Evolutionary conservation across 1,140 invertebrate species (phyloP).

Genomic region (Diplogasteroides magnus): DNA sequence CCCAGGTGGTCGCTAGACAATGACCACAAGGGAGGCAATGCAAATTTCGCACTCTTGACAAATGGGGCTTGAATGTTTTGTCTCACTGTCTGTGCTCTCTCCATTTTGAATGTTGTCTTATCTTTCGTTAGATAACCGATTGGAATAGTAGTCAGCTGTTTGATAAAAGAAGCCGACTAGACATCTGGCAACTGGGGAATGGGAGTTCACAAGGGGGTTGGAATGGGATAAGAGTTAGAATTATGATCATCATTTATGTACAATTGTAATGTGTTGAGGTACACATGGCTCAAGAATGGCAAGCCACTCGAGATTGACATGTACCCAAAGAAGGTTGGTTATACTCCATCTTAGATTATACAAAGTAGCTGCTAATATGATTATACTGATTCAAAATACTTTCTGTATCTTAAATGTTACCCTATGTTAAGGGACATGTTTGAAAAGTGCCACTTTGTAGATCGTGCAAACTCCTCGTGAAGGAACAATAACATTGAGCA

Average conservation of each 20-base stretch:
- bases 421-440: neutral
- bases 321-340: slow-evolving; percentile 74
- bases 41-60: no score
- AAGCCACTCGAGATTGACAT: slow-evolving; percentile 79
- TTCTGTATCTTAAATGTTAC: neutral
- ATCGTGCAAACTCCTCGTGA: slow-evolving; percentile 79
- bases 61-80: no score
- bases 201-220: neutral
- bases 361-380: neutral
- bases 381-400: neutral
- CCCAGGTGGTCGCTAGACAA: no score
- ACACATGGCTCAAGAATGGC: slow-evolving; percentile 92
- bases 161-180: neutral
- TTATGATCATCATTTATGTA: no score
- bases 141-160: slow-evolving; percentile 21
- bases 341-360: neutral
- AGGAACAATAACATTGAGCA: slow-evolving; percentile 71
- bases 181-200: neutral
- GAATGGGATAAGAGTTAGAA: no score
- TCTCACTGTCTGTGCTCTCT: no score
- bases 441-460: slow-evolving; percentile 53
- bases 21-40: no score
- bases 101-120: slow-evolving; percentile 26
- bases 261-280: slow-evolving; percentile 62
- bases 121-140: neutral